Percentiles rank a stretch among this genome's conserved stretches.
phyloP scores from a whole-genome alignment of 2,888 invertebrate species.

The Campoletis raptor region DNA sequence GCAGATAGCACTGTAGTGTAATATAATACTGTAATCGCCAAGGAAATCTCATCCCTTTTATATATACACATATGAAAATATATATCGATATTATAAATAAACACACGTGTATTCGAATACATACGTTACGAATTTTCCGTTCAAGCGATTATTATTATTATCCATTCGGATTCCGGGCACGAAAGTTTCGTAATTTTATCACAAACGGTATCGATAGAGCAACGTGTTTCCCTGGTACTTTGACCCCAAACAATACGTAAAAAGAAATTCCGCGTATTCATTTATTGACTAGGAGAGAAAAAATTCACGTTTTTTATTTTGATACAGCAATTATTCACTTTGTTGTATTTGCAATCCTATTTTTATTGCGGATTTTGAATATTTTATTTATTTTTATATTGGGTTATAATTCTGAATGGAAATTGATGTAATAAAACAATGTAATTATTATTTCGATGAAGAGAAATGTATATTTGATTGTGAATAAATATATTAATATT shows the following conservation, averaged over 20 bases:
- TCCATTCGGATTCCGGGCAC: constrained; percentile 4
- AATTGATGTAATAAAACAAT: background rate
- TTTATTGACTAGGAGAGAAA: background rate
- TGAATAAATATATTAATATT: background rate
- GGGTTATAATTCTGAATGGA: background rate
- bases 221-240: background rate
- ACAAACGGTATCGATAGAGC: background rate
- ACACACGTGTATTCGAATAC: background rate
- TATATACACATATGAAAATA: background rate
- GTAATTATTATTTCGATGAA: background rate
- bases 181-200: constrained; percentile 6
- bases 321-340: background rate
- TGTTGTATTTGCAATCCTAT: background rate
- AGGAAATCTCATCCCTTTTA: constrained; percentile 17
- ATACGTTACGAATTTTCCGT: constrained; percentile 9
- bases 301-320: background rate
- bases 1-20: constrained; percentile 33
- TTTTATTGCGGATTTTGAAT: too few species aligned
- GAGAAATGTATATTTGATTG: background rate
- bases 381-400: background rate
- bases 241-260: constrained; percentile 2
- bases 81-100: background rate
- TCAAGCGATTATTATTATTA: constrained; percentile 2
- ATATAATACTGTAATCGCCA: constrained; percentile 40
- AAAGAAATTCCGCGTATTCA: background rate